A percentile compares a stretch with the other conserved stretches of the same genome.
phyloP scores from a whole-genome alignment of 2,888 invertebrate species.

The Diadegma fenestrale region DNA sequence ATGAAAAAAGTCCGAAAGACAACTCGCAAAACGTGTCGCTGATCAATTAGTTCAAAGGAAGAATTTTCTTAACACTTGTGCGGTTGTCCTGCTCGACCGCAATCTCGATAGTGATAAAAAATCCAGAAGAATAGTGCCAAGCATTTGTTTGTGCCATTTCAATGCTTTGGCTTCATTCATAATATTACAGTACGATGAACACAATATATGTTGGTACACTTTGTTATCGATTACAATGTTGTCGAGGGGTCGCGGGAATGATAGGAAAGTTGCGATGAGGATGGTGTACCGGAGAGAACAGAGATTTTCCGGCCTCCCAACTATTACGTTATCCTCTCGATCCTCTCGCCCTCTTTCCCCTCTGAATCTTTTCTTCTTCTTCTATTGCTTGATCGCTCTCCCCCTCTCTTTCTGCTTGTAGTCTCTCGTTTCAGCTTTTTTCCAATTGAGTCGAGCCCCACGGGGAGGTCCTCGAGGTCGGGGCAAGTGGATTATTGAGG shows the following conservation, averaged over 20 bases:
- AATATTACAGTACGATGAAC: not conserved
- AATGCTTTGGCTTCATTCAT: not conserved
- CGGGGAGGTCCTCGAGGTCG: constrained; percentile 78
- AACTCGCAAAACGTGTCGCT: too few relatives aligned
- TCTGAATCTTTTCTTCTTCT: constrained; percentile 49
- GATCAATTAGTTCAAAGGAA: too few relatives aligned
- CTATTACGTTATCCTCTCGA: constrained; percentile 51
- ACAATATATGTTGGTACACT: constrained; percentile 16
- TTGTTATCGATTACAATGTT: constrained; percentile 48
- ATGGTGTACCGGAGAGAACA: constrained; percentile 34
- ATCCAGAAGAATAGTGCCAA: not conserved
- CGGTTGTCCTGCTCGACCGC: not conserved
- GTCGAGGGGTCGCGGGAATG: constrained; percentile 32
- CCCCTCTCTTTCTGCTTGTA: constrained; percentile 57
- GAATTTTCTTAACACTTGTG: not conserved
- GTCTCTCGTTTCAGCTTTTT: constrained; percentile 69
- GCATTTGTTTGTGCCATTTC: not conserved
- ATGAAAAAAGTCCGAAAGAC: too few relatives aligned
- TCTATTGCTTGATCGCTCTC: constrained; percentile 39
- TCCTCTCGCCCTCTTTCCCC: constrained; percentile 58
- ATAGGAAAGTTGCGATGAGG: constrained; percentile 31
- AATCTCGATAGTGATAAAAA: not conserved
- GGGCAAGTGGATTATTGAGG: constrained; percentile 84
- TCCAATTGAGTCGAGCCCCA: constrained; percentile 76
- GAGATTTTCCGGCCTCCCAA: constrained; percentile 61